Evolutionary conservation across 2,797 vertebrate species (phyloP).

Genomic region (Arrhamphus sclerolepis): DNA sequence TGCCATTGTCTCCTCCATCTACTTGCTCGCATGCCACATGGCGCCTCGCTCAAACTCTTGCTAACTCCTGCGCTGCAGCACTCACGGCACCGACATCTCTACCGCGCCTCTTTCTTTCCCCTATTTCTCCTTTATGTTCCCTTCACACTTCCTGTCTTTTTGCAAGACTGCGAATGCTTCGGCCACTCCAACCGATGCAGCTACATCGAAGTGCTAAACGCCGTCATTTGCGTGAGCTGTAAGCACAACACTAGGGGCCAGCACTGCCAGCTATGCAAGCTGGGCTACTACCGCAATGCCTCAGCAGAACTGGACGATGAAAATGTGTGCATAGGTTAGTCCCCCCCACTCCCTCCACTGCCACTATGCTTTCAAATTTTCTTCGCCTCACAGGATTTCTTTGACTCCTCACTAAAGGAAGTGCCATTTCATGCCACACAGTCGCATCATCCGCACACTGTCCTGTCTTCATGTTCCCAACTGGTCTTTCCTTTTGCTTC

Average conservation of each 20-base stretch:
- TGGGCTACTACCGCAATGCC: conserved; percentile 99
- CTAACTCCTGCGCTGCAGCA: conserved; percentile 67
- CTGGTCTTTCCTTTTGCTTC: conserved; percentile 41
- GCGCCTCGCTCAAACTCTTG: conserved; percentile 75
- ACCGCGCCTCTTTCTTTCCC: conserved; percentile 56
- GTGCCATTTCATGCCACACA: conserved; percentile 35
- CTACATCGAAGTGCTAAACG: conserved; percentile 99
- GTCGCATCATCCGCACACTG: conserved; percentile 23
- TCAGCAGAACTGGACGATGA: conserved; percentile 97
- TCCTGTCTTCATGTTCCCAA: conserved; percentile 36
- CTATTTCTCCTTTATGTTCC: conserved; percentile 27
- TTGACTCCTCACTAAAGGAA: conserved; percentile 44
- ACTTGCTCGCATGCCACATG: conserved; percentile 85
- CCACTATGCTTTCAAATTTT: conserved; percentile 49
- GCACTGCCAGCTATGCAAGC: conserved; percentile 99
- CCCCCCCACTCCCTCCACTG: conserved; percentile 49
- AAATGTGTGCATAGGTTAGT: conserved; percentile 99
- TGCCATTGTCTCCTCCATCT: conserved; percentile 68
- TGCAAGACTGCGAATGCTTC: conserved; percentile 99
- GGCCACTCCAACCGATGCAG: conserved; percentile 99
- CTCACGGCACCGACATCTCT: conserved; percentile 54
- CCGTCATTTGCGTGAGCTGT: conserved; percentile 99
- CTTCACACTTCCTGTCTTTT: conserved; percentile 86
- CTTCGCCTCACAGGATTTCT: conserved; percentile 52
- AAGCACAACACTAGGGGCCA: conserved; percentile 99